These are phyloP conservation scores for Drymodes brunneopygia DNA, from an alignment of 2,113 vertebrate species.

Conservation along the genomic window DNA sequence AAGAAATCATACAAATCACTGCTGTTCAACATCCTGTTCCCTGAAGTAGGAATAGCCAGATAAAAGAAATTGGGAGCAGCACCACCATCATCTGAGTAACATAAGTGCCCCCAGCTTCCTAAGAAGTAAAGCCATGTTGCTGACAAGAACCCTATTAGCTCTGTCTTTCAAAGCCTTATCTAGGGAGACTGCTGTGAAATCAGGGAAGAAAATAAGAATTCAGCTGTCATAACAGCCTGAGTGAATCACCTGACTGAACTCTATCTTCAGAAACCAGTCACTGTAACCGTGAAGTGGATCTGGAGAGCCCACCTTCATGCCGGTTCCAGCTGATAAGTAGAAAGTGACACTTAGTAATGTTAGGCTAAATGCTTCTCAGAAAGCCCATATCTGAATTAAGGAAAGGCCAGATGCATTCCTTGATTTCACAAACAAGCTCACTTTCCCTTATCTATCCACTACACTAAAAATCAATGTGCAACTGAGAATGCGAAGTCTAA, in stretches of 20 bases:
- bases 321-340: neutral
- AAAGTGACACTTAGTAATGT: conserved; percentile 13
- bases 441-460: conserved; percentile 30
- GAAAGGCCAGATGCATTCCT: neutral
- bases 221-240: conserved; percentile 43
- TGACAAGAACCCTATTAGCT: conserved; percentile 36
- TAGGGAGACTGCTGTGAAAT: conserved; percentile 35
- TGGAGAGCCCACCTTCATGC: neutral
- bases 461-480: conserved; percentile 35
- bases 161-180: conserved; percentile 58
- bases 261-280: conserved; percentile 32
- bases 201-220: conserved; percentile 30
- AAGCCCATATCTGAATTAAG: neutral
- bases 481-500: neutral
- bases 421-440: conserved; percentile 32
- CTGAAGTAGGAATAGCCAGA: neutral
- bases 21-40: neutral
- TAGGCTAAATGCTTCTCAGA: conserved; percentile 6
- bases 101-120: neutral
- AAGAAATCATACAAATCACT: neutral
- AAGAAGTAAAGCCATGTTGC: neutral
- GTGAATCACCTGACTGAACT: conserved; percentile 18
- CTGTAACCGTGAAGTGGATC: neutral
- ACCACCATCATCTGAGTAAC: neutral
- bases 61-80: neutral